Base-by-base conservation (phyloP, 1,140 invertebrate species). In the Cecropterus lyciades region DNA sequence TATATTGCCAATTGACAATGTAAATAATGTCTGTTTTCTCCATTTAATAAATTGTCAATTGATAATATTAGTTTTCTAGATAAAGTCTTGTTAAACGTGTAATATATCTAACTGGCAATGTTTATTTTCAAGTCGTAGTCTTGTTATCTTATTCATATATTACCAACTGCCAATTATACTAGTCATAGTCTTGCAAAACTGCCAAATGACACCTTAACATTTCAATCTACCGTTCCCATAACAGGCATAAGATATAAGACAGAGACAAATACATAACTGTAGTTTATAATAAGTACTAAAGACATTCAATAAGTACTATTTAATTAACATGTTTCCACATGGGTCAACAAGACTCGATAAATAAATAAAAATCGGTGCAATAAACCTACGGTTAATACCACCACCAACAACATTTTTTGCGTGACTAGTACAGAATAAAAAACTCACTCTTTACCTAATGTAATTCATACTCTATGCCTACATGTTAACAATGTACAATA, bases 341-440 rank as follows among this genome's bases (percentile, higher is more conserved):
- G 20, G 5, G 20, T 24, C 20, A 24, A 1, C 43, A 46, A 46
- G 9, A 46, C 14, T 9, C 2, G n/a, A n/a, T n/a, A 46, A 46
- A 16, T 16, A 15, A 15, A 16, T 8, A 46, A 16, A 16, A 16
- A 10, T 16, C 27, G 20, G 30, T 33, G 30, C 30, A 33, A 3
- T 6, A 33, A 33, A 33, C 7, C 1, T 6, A 33, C 9, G 9
- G 24, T 6, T 48, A 46, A 46, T 17, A 16, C 15, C 43, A 46
- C 3, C 7, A 16, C 20, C n/a, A 51, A 9, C 27, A 14, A 52
- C 16, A 14, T 46, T 46, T 30, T 27, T 59, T 46, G 42, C 5
- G 42, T 59, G 56, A 59, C 56, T 59, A 59, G 56, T 45, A 46
- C 3, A 33, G 24, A 59, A 30, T 33, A 59, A 13, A 30, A 43